These are phyloP conservation scores for Halocaridina rubra DNA, from an alignment of 2,888 invertebrate genomes.

Conservation along the genomic window DNA sequence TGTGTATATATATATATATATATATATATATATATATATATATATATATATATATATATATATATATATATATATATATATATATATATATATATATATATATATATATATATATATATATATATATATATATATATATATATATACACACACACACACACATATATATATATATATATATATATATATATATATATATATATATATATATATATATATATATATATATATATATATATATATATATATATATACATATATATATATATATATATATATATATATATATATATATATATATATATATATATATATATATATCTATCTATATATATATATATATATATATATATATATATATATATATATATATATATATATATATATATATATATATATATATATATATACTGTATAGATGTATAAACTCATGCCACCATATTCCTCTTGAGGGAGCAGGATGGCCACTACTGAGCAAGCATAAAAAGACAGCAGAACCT, in stretches of 20 bases:
- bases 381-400: background rate
- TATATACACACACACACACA: background rate
- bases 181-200: background rate
- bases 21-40: background rate
- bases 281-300: background rate
- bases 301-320: background rate
- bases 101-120: conserved; percentile 14
- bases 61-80: background rate
- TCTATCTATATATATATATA: conserved; percentile 1
- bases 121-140: conserved; percentile 25
- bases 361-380: conserved; percentile 21
- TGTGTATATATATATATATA: background rate
- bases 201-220: background rate
- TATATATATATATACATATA: conserved; percentile 2
- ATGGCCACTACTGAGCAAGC: background rate
- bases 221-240: conserved; percentile 5
- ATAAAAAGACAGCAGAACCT: no score
- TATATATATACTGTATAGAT: background rate
- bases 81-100: background rate
- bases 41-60: background rate
- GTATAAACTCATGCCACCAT: background rate
- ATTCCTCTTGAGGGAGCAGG: background rate
- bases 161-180: background rate
- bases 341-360: conserved; percentile 19
- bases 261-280: background rate